Percentiles rank a stretch among this genome's conserved stretches.
These are phyloP conservation scores for Hafferia zeledoni DNA, from an alignment of 2,797 vertebrate genomes.

Conservation along the genomic window DNA sequence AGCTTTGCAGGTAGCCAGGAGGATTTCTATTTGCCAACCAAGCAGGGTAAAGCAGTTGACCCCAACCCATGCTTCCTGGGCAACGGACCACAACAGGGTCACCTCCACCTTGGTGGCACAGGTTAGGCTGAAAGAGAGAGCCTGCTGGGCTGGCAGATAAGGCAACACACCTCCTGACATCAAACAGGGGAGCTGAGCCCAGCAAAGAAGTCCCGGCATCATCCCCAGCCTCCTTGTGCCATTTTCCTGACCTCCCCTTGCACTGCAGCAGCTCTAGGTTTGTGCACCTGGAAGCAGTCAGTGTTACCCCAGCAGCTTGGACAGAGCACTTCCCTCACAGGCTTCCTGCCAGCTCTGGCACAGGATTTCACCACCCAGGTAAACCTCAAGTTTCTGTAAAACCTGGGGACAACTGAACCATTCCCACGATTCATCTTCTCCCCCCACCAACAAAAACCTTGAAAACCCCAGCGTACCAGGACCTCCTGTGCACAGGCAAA, in stretches of 20 bases:
- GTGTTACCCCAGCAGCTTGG: not conserved
- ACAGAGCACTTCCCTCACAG: not conserved
- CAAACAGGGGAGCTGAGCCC: not conserved
- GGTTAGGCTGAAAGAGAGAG: not conserved
- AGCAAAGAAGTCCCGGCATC: not conserved
- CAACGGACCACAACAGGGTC: rapidly evolving
- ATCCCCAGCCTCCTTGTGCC: not conserved
- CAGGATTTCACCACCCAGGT: not conserved
- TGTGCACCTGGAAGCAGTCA: not conserved
- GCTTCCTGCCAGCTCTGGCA: not conserved
- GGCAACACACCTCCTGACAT: not conserved
- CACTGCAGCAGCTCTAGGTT: not conserved
- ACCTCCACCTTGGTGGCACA: not conserved
- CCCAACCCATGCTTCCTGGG: rapidly evolving
- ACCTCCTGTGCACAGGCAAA: not conserved
- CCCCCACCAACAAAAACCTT: rapidly evolving
- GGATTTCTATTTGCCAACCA: not conserved
- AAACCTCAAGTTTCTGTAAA: not conserved
- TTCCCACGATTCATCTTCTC: rapidly evolving
- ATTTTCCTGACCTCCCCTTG: not conserved
- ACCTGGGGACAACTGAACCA: not conserved
- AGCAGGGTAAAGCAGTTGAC: not conserved
- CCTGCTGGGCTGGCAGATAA: not conserved
- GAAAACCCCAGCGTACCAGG: not conserved
- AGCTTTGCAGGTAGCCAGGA: constrained; percentile 39